These are phyloP conservation scores for Leucoma salicis DNA, from an alignment of 2,888 invertebrate species.

Conservation along the genomic window DNA sequence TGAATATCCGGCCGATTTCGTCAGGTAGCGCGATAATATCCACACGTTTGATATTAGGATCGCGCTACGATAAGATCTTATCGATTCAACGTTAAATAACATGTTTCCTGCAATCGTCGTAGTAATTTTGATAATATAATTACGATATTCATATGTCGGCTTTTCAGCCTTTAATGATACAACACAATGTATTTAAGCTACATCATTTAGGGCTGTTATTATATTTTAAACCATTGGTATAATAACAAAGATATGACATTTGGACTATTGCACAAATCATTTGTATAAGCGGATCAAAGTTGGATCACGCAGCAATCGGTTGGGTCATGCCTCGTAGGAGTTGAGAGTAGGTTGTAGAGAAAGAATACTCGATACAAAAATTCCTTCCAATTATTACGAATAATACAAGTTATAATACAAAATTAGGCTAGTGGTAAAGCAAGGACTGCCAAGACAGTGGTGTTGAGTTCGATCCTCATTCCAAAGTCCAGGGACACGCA, in stretches of 20 bases:
- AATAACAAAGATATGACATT: background rate
- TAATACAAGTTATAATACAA: too few species aligned
- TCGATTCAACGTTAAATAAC: conserved; percentile 77
- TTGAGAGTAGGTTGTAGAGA: too few species aligned
- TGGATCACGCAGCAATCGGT: too few species aligned
- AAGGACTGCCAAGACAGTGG: too few species aligned
- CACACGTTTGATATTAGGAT: conserved; percentile 79
- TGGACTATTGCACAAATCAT: too few species aligned
- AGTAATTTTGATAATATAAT: conserved; percentile 80
- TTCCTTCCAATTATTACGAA: too few species aligned
- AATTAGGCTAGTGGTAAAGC: too few species aligned
- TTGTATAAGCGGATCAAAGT: too few species aligned
- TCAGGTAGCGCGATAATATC: conserved; percentile 76
- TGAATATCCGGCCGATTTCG: conserved; percentile 66
- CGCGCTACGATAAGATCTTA: conserved; percentile 71
- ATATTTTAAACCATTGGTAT: conserved; percentile 34
- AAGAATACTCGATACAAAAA: too few species aligned
- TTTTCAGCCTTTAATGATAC: conserved; percentile 62
- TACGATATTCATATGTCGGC: conserved; percentile 69
- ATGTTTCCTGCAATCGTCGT: conserved; percentile 80
- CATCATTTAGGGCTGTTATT: conserved; percentile 38
- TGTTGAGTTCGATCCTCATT: too few species aligned
- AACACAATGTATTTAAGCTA: conserved; percentile 45
- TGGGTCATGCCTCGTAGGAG: too few species aligned
- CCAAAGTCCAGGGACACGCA: too few species aligned